These are phyloP conservation scores for Eilema caniola DNA, from an alignment of 2,888 invertebrate species.

Conservation along the genomic window DNA sequence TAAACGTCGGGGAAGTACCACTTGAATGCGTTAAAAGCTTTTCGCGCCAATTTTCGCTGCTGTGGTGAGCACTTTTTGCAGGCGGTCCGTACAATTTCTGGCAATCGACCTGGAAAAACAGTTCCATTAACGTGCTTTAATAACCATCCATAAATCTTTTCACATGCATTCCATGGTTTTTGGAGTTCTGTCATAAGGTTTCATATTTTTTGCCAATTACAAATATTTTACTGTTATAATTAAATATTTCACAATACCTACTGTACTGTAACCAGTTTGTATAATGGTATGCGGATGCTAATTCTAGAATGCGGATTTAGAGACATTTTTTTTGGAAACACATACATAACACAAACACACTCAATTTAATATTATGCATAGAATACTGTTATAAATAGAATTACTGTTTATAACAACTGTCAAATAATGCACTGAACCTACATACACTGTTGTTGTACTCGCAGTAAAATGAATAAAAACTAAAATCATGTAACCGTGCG, in stretches of 20 bases:
- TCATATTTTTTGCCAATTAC: too few relatives aligned
- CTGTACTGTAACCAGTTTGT: too few relatives aligned
- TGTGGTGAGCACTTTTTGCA: conserved; percentile 70
- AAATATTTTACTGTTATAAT: too few relatives aligned
- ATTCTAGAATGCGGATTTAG: too few relatives aligned
- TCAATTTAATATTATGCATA: too few relatives aligned
- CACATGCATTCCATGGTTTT: too few relatives aligned
- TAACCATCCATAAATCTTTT: too few relatives aligned
- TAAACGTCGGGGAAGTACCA: conserved; percentile 88
- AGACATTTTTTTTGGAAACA: too few relatives aligned
- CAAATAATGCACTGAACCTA: neutral
- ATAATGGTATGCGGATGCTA: too few relatives aligned
- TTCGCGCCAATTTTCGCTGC: conserved; percentile 84
- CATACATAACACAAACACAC: too few relatives aligned
- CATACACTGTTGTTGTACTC: neutral
- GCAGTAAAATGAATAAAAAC: neutral
- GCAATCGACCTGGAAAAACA: conserved; percentile 61
- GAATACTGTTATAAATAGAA: too few relatives aligned
- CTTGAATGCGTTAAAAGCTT: conserved; percentile 89
- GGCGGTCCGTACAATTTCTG: conserved; percentile 67
- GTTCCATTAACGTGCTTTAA: neutral
- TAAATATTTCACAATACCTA: too few relatives aligned
- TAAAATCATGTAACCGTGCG: neutral
- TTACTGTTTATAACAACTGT: neutral
- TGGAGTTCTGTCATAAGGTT: neutral